Percentiles rank a stretch among this genome's conserved stretches.
These are phyloP conservation scores for Melanchra persicariae DNA, from an alignment of 2,888 invertebrate genomes.

Conservation along the genomic window DNA sequence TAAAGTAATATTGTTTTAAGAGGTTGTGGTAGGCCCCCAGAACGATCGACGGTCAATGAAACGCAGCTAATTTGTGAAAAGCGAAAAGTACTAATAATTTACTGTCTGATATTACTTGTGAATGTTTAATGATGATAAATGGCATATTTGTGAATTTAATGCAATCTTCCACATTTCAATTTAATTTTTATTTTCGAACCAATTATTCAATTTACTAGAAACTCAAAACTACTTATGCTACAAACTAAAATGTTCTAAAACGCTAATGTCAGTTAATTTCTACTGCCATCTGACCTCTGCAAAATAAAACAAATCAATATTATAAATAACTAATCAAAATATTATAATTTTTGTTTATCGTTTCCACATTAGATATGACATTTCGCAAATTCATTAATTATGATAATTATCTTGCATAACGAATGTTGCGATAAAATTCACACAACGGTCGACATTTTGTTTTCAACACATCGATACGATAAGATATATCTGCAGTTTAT, in stretches of 20 bases:
- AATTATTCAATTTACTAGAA: not conserved
- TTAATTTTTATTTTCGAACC: no score
- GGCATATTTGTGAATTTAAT: no score
- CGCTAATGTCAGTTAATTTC: not conserved
- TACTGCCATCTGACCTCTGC: constrained; percentile 4
- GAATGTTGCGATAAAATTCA: constrained; percentile 35
- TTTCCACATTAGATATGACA: constrained; percentile 42
- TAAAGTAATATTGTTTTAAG: no score
- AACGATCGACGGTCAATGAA: no score
- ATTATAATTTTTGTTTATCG: constrained; percentile 37
- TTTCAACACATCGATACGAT: constrained; percentile 43
- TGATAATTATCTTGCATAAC: constrained; percentile 56
- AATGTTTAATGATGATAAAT: no score
- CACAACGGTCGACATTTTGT: constrained; percentile 28
- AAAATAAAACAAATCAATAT: constrained; percentile 19
- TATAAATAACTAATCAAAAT: constrained; percentile 31
- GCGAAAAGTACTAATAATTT: no score
- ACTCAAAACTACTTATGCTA: no score
- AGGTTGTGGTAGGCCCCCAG: no score
- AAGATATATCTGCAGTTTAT: constrained; percentile 31
- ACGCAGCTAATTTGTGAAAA: no score
- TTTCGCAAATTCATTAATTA: constrained; percentile 52
- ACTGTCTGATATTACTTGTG: no score
- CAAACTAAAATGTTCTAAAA: no score
- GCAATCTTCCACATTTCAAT: no score